Evolutionary conservation across 2,797 vertebrate genomes (phyloP).

Genomic region (Melanotaenia nigrans): DNA sequence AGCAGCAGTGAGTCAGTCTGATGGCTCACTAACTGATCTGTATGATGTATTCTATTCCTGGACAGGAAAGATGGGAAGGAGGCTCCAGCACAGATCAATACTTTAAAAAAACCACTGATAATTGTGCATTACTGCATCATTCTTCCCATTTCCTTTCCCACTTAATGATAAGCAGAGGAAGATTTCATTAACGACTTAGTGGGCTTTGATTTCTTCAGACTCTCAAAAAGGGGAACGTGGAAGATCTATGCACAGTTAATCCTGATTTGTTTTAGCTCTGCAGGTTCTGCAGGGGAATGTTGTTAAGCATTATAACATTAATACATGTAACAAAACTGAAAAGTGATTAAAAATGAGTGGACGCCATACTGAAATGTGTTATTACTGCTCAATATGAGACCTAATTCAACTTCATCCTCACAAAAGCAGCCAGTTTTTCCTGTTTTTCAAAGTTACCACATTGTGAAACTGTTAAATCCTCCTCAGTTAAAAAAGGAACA

Average conservation of each 20-base stretch:
- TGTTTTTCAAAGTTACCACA: neutral
- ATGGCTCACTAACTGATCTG: constrained; percentile 29
- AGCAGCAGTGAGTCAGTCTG: constrained; percentile 37
- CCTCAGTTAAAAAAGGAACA: neutral
- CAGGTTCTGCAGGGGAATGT: neutral
- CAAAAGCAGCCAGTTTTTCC: neutral
- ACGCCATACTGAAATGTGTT: neutral
- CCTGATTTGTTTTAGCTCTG: constrained; percentile 21
- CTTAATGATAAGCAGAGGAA: constrained; percentile 51
- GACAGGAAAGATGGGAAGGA: constrained; percentile 55
- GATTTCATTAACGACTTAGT: constrained; percentile 41
- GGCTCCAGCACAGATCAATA: constrained; percentile 61
- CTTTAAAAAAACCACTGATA: constrained; percentile 44
- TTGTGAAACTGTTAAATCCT: neutral
- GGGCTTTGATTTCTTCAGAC: constrained; percentile 46
- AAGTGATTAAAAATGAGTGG: neutral
- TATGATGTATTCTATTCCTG: constrained; percentile 50
- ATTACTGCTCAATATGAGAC: neutral
- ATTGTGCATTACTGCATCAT: constrained; percentile 45
- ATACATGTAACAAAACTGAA: constrained; percentile 1
- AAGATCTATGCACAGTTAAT: constrained; percentile 33
- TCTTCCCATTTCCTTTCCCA: constrained; percentile 54
- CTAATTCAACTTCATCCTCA: constrained; percentile 1
- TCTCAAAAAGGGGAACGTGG: constrained; percentile 31
- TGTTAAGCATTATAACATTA: neutral